phyloP scores from a whole-genome alignment of 2,113 vertebrate species.

The Crotophaga sulcirostris region DNA sequence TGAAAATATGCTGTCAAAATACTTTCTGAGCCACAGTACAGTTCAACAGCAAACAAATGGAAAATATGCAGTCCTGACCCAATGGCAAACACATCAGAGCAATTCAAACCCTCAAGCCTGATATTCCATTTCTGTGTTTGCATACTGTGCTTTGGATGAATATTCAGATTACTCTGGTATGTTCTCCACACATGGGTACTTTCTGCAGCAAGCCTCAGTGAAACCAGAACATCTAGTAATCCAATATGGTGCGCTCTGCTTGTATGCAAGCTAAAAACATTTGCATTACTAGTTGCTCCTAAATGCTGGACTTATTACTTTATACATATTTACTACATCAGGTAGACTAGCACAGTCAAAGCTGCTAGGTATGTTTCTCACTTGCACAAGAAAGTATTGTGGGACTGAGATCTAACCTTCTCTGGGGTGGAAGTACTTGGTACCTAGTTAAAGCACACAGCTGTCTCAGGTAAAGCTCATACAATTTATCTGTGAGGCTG shows the following conservation, averaged over 20 bases:
- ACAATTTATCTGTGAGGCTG: neutral
- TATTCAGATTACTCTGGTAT: conserved; percentile 29
- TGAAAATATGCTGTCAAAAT: neutral
- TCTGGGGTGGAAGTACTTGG: neutral
- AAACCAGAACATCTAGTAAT: neutral
- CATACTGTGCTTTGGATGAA: neutral
- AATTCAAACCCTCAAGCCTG: conserved; percentile 33
- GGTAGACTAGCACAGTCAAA: neutral
- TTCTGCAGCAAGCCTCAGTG: neutral
- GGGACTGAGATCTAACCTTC: neutral
- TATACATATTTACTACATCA: neutral
- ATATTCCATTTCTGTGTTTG: neutral
- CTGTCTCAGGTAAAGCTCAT: neutral
- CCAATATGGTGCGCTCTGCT: neutral
- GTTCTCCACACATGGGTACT: neutral
- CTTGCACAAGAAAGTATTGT: neutral
- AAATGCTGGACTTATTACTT: neutral
- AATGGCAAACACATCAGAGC: conserved; percentile 12
- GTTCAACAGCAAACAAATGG: neutral
- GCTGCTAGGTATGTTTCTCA: neutral
- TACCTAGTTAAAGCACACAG: neutral
- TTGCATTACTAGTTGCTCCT: neutral
- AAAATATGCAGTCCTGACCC: neutral
- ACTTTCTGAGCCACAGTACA: neutral
- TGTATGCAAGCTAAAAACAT: neutral